Evolutionary conservation across 1,140 invertebrate genomes (phyloP).

Genomic region (Triops cancriformis): DNA sequence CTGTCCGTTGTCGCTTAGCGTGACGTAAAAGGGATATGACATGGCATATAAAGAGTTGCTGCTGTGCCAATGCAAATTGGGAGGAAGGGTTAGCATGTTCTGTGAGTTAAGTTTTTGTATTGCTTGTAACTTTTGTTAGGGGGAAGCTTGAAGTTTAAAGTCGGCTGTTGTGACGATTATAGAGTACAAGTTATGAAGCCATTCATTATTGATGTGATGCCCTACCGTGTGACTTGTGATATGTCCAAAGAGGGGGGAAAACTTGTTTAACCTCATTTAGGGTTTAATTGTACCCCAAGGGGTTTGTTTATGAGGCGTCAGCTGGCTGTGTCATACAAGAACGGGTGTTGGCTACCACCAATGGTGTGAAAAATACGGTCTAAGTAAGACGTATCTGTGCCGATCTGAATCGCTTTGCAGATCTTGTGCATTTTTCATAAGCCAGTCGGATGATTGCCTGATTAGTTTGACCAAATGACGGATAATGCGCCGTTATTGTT

Average conservation of each 20-base stretch:
- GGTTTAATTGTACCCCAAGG: not conserved
- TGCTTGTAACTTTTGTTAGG: not conserved
- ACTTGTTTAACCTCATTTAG: slow-evolving; percentile 7
- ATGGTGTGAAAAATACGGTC: not conserved
- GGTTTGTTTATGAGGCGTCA: not conserved
- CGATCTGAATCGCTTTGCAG: not conserved
- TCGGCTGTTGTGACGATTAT: not conserved
- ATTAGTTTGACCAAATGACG: not conserved
- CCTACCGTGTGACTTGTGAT: not conserved
- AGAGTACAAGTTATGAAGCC: not conserved
- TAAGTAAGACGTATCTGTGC: not conserved
- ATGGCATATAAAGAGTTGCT: not conserved
- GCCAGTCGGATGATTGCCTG: not conserved
- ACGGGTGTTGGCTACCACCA: slow-evolving; percentile 6
- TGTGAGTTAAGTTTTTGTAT: not conserved
- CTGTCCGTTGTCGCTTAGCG: not conserved
- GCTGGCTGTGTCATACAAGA: not conserved
- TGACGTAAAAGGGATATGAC: not conserved
- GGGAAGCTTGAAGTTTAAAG: not conserved
- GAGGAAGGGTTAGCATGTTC: not conserved
- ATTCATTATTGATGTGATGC: not conserved
- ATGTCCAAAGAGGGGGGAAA: not conserved
- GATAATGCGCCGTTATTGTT: not conserved
- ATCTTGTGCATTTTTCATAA: not conserved
- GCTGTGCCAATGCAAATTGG: not conserved